A percentile compares a stretch with the other conserved stretches of the same genome.
These are phyloP conservation scores for Sciaenops ocellatus DNA, from an alignment of 2,797 vertebrate genomes.

Conservation along the genomic window DNA sequence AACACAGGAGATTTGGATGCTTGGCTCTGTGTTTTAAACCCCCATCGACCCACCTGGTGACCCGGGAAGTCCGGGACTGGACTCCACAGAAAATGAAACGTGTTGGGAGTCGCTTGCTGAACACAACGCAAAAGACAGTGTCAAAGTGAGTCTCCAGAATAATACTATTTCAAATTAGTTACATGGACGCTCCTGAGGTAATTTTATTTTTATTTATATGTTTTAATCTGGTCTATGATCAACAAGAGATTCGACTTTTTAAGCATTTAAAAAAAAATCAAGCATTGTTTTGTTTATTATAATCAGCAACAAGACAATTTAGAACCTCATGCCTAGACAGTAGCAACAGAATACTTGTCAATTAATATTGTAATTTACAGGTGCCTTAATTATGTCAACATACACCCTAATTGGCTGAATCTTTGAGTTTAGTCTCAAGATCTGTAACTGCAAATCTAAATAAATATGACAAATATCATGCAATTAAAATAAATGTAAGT, in stretches of 20 bases:
- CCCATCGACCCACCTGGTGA: constrained; percentile 71
- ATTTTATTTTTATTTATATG: neutral
- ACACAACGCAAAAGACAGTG: constrained; percentile 49
- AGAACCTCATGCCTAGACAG: neutral
- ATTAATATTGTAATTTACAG: neutral
- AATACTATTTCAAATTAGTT: neutral
- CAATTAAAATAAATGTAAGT: neutral
- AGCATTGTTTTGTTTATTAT: neutral
- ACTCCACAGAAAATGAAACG: constrained; percentile 59
- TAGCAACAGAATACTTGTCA: neutral
- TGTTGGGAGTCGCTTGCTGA: constrained; percentile 62
- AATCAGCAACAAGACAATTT: neutral
- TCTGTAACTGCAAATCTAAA: neutral
- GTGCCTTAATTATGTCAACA: neutral
- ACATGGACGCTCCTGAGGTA: neutral
- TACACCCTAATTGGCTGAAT: neutral
- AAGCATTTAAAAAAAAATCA: neutral
- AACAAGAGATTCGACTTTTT: neutral
- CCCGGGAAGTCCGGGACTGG: constrained; percentile 53
- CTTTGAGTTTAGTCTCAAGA: neutral
- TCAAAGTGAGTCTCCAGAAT: constrained; percentile 8
- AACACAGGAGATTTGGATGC: constrained; percentile 13
- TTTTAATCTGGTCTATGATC: neutral
- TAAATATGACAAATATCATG: too few species aligned
- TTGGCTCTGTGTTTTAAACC: constrained; percentile 18